Conservation (phyloP, 2,797 vertebrate genomes). For the Antennarius maculatus region DNA sequence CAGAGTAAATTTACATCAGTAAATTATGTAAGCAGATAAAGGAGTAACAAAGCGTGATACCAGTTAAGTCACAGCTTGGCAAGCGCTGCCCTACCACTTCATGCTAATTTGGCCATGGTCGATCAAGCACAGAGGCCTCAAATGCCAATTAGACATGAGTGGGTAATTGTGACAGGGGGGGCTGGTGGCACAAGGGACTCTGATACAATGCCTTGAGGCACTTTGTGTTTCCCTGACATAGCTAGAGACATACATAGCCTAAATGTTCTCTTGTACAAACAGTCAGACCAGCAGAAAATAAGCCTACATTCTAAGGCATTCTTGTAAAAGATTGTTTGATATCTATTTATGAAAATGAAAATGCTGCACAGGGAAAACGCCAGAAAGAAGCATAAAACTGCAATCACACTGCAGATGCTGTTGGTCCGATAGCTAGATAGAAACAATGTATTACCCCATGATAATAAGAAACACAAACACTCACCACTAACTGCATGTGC, state of each 20-base stretch:
- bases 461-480: not conserved
- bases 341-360: slow-evolving; percentile 17
- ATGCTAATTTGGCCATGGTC: slow-evolving; percentile 83
- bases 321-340: slow-evolving; percentile 5
- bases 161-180: slow-evolving; percentile 84
- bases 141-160: slow-evolving; percentile 86
- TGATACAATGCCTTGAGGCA: slow-evolving; percentile 82
- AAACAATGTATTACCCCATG: not conserved
- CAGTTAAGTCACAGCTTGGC: slow-evolving; percentile 86
- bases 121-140: slow-evolving; percentile 83
- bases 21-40: slow-evolving; percentile 84
- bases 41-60: slow-evolving; percentile 84
- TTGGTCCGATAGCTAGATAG: not conserved
- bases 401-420: not conserved
- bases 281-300: slow-evolving; percentile 19
- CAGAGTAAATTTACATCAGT: slow-evolving; percentile 83
- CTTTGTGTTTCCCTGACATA: slow-evolving; percentile 76
- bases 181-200: slow-evolving; percentile 82
- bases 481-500: no score
- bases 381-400: slow-evolving; percentile 4
- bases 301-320: slow-evolving; percentile 8
- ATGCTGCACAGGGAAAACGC: not conserved
- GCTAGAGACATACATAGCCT: slow-evolving; percentile 75
- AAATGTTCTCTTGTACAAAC: not conserved
- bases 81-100: slow-evolving; percentile 82